phyloP scores from a whole-genome alignment of 2,888 invertebrate species.

The Melanophora roralis region DNA sequence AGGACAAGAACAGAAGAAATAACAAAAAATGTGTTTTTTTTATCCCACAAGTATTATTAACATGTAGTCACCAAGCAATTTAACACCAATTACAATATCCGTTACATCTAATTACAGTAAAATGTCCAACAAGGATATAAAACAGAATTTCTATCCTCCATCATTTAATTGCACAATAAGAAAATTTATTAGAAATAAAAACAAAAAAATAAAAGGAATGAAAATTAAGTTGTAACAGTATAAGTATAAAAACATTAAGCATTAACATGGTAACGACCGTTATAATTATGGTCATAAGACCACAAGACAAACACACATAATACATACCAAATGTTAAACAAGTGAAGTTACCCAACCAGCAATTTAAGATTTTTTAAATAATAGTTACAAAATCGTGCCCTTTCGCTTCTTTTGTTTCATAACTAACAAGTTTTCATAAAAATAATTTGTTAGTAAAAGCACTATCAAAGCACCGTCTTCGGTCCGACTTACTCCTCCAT shows the following conservation, averaged over 20 bases:
- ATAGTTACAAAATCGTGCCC: no score
- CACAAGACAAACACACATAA: conserved; percentile 39
- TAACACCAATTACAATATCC: conserved; percentile 78
- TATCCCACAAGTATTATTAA: conserved; percentile 70
- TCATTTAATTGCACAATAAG: conserved; percentile 41
- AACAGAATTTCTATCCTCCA: conserved; percentile 2
- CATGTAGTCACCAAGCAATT: conserved; percentile 74
- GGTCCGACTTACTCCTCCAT: no score
- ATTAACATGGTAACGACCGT: conserved; percentile 55
- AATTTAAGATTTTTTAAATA: no score
- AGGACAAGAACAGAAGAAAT: conserved; percentile 23
- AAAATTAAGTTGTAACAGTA: conserved; percentile 15
- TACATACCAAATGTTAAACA: neutral
- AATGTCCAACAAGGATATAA: conserved; percentile 31
- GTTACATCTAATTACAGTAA: conserved; percentile 76
- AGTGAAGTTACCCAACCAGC: neutral
- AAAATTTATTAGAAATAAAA: conserved; percentile 33
- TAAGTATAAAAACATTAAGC: conserved; percentile 19
- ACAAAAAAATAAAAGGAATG: conserved; percentile 13
- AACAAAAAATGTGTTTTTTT: neutral
- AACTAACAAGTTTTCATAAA: no score
- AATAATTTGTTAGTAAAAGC: no score
- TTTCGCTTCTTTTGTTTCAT: no score
- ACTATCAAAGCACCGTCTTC: no score
- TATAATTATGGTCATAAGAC: conserved; percentile 47